Conservation (phyloP, 1,140 invertebrate genomes). For the Drosophila eugracilis region DNA sequence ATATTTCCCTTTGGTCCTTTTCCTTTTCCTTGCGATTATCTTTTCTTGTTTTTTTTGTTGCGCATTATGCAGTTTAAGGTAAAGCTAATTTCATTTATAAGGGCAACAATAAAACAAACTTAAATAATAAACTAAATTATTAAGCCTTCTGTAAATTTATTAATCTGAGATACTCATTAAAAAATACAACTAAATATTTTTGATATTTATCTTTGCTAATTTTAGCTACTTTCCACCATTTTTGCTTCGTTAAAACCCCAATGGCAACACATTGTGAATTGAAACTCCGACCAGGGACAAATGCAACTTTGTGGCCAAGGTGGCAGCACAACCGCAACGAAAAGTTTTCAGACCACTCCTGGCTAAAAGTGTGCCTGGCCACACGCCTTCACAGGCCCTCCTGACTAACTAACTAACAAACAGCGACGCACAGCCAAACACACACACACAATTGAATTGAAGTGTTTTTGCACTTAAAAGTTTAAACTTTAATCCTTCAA, state of each 20-base stretch:
- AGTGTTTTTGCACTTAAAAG: slow-evolving; percentile 82
- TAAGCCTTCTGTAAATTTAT: too few species aligned
- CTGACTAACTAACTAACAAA: slow-evolving; percentile 22
- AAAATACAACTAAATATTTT: too few species aligned
- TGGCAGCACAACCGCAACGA: slow-evolving; percentile 58
- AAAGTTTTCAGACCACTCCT: slow-evolving; percentile 65
- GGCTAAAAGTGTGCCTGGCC: slow-evolving; percentile 64
- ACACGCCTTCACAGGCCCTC: slow-evolving; percentile 36
- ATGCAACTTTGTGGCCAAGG: slow-evolving; percentile 63
- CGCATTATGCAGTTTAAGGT: slow-evolving; percentile 28
- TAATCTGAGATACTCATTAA: too few species aligned
- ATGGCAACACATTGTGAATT: slow-evolving; percentile 8
- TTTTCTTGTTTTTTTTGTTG: slow-evolving; percentile 31
- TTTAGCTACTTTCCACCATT: background rate
- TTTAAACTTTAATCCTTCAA: slow-evolving; percentile 82
- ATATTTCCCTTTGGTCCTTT: slow-evolving; percentile 8
- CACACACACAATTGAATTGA: slow-evolving; percentile 72
- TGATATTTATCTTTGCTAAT: background rate
- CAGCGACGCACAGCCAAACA: slow-evolving; percentile 5
- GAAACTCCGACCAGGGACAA: slow-evolving; percentile 3
- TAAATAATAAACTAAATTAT: too few species aligned
- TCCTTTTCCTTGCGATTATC: slow-evolving; percentile 35
- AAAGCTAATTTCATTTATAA: slow-evolving; percentile 50
- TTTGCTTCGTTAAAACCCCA: background rate
- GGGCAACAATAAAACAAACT: too few species aligned